phyloP scores from a whole-genome alignment of 1,140 invertebrate species.

The Bombus pascuorum region DNA sequence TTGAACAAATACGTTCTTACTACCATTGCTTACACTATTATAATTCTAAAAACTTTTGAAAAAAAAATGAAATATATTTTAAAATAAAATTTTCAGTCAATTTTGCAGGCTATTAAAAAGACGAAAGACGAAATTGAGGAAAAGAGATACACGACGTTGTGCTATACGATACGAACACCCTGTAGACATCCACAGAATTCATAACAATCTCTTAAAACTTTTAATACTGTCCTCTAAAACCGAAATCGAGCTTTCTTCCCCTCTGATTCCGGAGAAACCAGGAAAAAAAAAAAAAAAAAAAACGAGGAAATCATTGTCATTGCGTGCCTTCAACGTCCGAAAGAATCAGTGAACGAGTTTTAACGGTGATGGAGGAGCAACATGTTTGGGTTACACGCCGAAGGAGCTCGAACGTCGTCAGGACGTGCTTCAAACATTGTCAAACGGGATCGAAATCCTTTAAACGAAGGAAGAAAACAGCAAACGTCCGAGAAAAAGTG shows the following conservation, averaged over 20 bases:
- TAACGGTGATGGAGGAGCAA: background rate
- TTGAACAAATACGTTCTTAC: too few species aligned
- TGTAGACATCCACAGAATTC: slow-evolving; percentile 48
- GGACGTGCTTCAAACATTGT: too few species aligned
- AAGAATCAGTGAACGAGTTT: slow-evolving; percentile 9
- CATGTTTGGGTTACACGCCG: background rate
- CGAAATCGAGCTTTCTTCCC: background rate
- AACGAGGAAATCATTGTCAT: slow-evolving; percentile 27
- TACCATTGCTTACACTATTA: too few species aligned
- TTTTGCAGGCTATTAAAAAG: background rate
- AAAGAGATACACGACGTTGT: background rate
- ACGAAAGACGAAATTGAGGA: background rate
- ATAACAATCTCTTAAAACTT: slow-evolving; percentile 14
- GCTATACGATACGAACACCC: slow-evolving; percentile 47
- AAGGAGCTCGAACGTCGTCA: background rate
- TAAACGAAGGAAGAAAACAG: background rate
- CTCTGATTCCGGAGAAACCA: background rate
- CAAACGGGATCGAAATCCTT: too few species aligned
- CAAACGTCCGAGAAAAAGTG: background rate
- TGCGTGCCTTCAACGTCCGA: background rate
- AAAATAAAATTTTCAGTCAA: too few species aligned
- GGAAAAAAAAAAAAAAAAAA: too few species aligned
- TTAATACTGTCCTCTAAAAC: slow-evolving; percentile 11
- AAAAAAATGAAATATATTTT: background rate
- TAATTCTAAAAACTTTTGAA: background rate